Percentiles rank a stretch among this genome's conserved stretches.
Conservation (phyloP, 2,113 vertebrate species). For the Sphyrna mokarran region DNA sequence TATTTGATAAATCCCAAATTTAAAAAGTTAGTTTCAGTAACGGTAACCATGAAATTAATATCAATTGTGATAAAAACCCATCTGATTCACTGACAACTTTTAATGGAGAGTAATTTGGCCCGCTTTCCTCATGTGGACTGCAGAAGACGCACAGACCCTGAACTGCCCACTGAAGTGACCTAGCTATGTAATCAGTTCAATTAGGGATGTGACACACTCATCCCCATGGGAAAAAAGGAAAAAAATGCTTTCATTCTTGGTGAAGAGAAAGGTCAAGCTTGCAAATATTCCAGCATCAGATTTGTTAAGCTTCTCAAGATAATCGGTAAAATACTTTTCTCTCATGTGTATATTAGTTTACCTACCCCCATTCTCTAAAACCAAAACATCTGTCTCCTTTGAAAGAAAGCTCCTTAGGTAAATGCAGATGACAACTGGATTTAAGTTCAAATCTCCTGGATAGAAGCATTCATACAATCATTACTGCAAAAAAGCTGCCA, state of each 20-base stretch:
- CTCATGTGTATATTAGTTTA: background rate
- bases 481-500: background rate
- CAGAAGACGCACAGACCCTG: too few species aligned
- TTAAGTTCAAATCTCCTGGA: background rate
- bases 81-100: too few species aligned
- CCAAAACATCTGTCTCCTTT: background rate
- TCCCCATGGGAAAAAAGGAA: too few species aligned
- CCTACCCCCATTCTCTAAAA: background rate
- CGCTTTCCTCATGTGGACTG: too few species aligned
- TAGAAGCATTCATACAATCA: background rate
- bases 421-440: background rate
- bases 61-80: too few species aligned
- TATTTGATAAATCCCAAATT: too few species aligned
- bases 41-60: too few species aligned
- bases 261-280: background rate
- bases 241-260: background rate
- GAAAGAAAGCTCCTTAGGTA: background rate
- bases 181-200: too few species aligned
- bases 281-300: background rate
- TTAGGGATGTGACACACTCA: too few species aligned
- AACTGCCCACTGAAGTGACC: too few species aligned
- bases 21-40: too few species aligned
- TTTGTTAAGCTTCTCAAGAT: background rate
- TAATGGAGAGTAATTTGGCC: too few species aligned
- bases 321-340: background rate